Percentiles rank a stretch among this genome's conserved stretches.
Evolutionary conservation across 2,888 invertebrate genomes (phyloP).

Genomic region (Esperia sulphurella): DNA sequence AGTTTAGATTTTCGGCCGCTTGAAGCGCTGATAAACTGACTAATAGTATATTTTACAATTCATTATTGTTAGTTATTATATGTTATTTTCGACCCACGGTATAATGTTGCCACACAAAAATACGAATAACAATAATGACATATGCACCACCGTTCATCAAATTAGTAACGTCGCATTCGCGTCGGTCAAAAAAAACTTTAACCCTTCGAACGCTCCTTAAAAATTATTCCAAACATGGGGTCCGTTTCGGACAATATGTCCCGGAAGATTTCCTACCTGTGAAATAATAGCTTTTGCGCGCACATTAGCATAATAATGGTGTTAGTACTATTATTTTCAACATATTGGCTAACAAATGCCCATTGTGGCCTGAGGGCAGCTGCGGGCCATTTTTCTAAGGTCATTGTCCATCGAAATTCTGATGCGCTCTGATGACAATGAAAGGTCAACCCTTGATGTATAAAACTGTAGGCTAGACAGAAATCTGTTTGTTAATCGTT

Average conservation of each 20-base stretch:
- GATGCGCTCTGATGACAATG: slow-evolving; percentile 44
- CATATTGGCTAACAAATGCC: slow-evolving; percentile 59
- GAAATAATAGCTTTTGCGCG: slow-evolving; percentile 62
- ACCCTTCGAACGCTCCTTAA: slow-evolving; percentile 41
- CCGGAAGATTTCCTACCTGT: slow-evolving; percentile 67
- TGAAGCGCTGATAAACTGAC: too few species aligned
- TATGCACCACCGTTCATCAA: slow-evolving; percentile 62
- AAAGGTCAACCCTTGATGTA: slow-evolving; percentile 38
- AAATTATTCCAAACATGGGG: slow-evolving; percentile 40
- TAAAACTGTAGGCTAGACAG: slow-evolving; percentile 7
- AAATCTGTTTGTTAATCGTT: background rate
- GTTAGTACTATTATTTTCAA: slow-evolving; percentile 64
- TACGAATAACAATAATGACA: slow-evolving; percentile 23
- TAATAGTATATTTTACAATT: too few species aligned
- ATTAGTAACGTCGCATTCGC: slow-evolving; percentile 55
- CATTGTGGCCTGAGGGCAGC: slow-evolving; percentile 59
- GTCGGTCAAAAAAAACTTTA: slow-evolving; percentile 51
- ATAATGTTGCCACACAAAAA: too few species aligned
- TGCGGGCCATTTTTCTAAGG: slow-evolving; percentile 49
- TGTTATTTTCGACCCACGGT: too few species aligned
- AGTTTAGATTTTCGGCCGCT: too few species aligned
- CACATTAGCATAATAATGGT: slow-evolving; percentile 74
- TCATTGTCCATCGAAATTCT: slow-evolving; percentile 68
- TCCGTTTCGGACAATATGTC: slow-evolving; percentile 40
- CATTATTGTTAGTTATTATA: background rate